Percentiles rank a stretch among this genome's conserved stretches.
Evolutionary conservation across 2,888 invertebrate genomes (phyloP).

Genomic region (Andrena marginata): DNA sequence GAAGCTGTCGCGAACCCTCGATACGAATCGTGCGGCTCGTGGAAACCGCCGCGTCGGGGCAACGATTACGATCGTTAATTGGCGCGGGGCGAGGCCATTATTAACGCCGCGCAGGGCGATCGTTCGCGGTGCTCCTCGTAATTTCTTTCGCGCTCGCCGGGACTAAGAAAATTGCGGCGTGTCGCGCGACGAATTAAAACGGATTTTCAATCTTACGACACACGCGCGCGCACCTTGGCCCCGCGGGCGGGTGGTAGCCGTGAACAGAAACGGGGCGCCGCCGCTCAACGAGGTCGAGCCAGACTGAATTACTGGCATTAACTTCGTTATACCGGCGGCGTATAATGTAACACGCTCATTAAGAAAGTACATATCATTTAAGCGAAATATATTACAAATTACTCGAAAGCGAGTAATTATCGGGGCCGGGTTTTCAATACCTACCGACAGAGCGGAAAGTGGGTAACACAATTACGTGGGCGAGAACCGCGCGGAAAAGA

Average conservation of each 20-base stretch:
- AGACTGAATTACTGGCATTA: slow-evolving; percentile 31
- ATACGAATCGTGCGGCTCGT: neutral
- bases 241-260: slow-evolving; percentile 71
- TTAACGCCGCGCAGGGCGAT: neutral
- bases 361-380: slow-evolving; percentile 55
- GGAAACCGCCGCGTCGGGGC: neutral
- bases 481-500: neutral
- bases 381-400: slow-evolving; percentile 49
- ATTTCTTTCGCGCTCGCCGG: neutral
- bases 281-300: slow-evolving; percentile 72
- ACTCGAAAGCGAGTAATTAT: slow-evolving; percentile 51
- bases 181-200: slow-evolving; percentile 75
- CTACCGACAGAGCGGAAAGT: slow-evolving; percentile 4
- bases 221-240: slow-evolving; percentile 72
- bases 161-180: slow-evolving; percentile 46
- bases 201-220: slow-evolving; percentile 81
- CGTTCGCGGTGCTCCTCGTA: neutral
- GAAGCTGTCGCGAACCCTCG: neutral
- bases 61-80: neutral
- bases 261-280: slow-evolving; percentile 66
- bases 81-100: neutral
- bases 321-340: slow-evolving; percentile 34
- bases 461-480: slow-evolving; percentile 30
- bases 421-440: slow-evolving; percentile 17
- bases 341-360: slow-evolving; percentile 56